A percentile compares a stretch with the other conserved stretches of the same genome.
Evolutionary conservation across 30 jellyfish, hydroid and myxozoan species (phyloP).

Genomic region (Phacellophora camtschatica): DNA sequence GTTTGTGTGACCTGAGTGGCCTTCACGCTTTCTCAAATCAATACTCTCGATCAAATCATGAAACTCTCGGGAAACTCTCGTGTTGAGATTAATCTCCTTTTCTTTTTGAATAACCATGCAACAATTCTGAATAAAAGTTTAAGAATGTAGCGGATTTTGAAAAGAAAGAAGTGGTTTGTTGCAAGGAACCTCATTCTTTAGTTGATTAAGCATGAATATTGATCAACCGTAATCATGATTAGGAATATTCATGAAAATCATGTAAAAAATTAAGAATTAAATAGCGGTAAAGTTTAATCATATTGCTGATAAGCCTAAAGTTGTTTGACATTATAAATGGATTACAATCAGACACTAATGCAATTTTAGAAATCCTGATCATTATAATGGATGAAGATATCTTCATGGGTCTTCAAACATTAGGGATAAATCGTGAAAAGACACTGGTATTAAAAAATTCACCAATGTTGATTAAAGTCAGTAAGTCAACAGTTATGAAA

Average conservation of each 20-base stretch:
- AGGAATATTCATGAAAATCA: not conserved
- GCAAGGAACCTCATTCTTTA: not conserved
- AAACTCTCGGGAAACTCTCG: too few relatives aligned
- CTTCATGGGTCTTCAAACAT: too few relatives aligned
- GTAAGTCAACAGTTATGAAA: too few relatives aligned
- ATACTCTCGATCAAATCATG: too few relatives aligned
- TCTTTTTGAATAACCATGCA: not conserved
- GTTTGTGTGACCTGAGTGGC: too few relatives aligned
- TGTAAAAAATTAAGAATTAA: not conserved
- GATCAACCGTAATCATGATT: not conserved
- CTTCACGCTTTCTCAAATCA: too few relatives aligned
- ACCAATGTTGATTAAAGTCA: too few relatives aligned
- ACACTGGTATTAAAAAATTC: too few relatives aligned
- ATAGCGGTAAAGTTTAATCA: not conserved
- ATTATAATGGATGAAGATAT: too few relatives aligned
- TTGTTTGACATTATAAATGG: conserved; percentile 4
- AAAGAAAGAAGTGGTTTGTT: not conserved
- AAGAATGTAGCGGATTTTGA: not conserved
- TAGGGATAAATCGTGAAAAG: too few relatives aligned
- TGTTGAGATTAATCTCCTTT: not conserved
- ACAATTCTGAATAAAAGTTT: too few relatives aligned
- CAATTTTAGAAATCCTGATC: not conserved
- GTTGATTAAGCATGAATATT: not conserved
- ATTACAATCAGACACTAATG: conserved; percentile 10
- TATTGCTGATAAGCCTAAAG: not conserved